Base-by-base conservation (phyloP, 2,797 vertebrate genomes). In the Cyclura pinguis region DNA sequence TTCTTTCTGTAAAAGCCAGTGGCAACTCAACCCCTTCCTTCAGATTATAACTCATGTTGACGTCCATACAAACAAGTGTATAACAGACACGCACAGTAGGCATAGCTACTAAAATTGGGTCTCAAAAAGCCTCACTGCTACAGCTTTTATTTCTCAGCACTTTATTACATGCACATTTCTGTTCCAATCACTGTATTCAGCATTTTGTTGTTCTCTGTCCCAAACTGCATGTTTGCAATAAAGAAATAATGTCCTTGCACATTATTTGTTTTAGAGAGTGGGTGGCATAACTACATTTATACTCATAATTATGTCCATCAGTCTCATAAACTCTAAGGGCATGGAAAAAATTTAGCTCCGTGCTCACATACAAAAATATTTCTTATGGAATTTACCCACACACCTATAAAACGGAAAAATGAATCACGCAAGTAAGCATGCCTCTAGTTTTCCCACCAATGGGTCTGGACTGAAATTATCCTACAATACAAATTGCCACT, bases 141-240 rank as follows among this genome's bases (percentile, higher is more conserved):
- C 32, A 55, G 32, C 24, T 42, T 78, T 85, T 29, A n/a, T 14
- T 64, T 52, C 42, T 16, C 27, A 73, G 22, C 69, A 76, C 47
- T 86, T 52, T 18, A 76, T 64, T 35, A 82, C 12, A 86, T 73
- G 35, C 6, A 4, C 38, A 32, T 62, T 50, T 38, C 52, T 29
- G 14, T n/a, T 55, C 73, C n/a, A 38, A 10, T 67, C 73, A 52
- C 29, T 22, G 12, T 67, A 38, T 77, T 85, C 14, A 7, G 16
- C 18, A 18, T 38, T 57, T 62, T 86, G 8, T 38, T 74, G 38
- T 62, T 74, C 55, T 81, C 35, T 62, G 55, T 82, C 14, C 84
- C 55, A 86, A 82, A 52, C 32, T 62, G 42, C 32, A 82, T 76
- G 78, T 76, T 82, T 86, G 32, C 77, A 90, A 74, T 86, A 81